Evolutionary conservation across 1,140 invertebrate species (phyloP), one percentile per base, ranked within the genome.

Genomic region (Caligus rogercresseyi): DNA sequence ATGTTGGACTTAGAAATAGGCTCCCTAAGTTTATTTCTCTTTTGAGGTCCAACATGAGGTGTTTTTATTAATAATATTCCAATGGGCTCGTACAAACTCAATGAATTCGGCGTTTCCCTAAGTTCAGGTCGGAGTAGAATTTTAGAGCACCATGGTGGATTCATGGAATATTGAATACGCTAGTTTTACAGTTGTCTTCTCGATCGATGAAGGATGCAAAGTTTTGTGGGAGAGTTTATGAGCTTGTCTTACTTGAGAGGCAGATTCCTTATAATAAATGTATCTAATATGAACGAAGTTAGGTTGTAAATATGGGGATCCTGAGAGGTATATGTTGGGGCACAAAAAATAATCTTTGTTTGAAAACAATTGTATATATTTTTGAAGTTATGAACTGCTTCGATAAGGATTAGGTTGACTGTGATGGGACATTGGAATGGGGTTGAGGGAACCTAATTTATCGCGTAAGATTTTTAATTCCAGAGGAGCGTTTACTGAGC

Each of bases 361-460:
- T 56, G 54, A 23, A 56, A 56, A 25, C 24, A 21, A 20, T 56
- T 16, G 15, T 56, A 56, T 2, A 56, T 25, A 20, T 56, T 56
- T 56, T 56, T 56, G 14, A 56, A 56, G 24, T 56, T 56, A 14
- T 56, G 54, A 18, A 56, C 54, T 56, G 54, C 19, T 4, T 56
- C 54, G 18, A 56, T 21, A n/a, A 56, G 15, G 3, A 56, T n/a
- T n/a, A n/a, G n/a, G n/a, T n/a, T n/a, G n/a, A n/a, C n/a, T n/a
- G n/a, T n/a, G n/a, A n/a, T n/a, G n/a, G n/a, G n/a, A n/a, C n/a
- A n/a, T n/a, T n/a, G n/a, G n/a, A n/a, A n/a, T n/a, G n/a, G n/a
- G n/a, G n/a, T n/a, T n/a, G n/a, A n/a, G n/a, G n/a, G n/a, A n/a
- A n/a, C n/a, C n/a, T n/a, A n/a, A n/a, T n/a, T n/a, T n/a, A n/a